A percentile compares a stretch with the other conserved stretches of the same genome.
phyloP scores from a whole-genome alignment of 2,113 vertebrate genomes.

The Trogon melanurus region DNA sequence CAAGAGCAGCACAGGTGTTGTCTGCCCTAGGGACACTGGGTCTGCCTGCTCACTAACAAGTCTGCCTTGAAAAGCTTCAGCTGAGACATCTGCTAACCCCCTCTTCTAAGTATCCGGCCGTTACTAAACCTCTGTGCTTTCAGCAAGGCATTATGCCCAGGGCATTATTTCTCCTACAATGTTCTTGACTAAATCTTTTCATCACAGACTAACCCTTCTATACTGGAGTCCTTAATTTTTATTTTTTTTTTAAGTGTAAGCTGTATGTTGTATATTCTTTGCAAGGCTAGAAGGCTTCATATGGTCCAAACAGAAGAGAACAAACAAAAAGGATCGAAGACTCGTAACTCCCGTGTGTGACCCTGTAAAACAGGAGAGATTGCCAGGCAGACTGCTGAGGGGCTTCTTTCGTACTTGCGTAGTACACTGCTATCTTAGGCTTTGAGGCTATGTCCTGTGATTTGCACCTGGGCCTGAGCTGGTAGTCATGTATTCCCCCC shows the following conservation, averaged over 20 bases:
- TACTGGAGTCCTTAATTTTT: not conserved
- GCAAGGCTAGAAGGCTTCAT: not conserved
- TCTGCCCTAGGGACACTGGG: not conserved
- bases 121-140: not conserved
- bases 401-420: not conserved
- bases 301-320: not conserved
- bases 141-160: not conserved
- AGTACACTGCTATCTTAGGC: not conserved
- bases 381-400: not conserved
- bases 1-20: not conserved
- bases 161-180: not conserved
- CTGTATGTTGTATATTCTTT: not conserved
- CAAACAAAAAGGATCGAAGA: not conserved
- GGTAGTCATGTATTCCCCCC: not conserved
- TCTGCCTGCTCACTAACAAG: not conserved
- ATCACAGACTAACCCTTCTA: not conserved
- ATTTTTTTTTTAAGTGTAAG: not conserved
- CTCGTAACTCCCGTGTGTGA: not conserved
- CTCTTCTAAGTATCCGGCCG: not conserved
- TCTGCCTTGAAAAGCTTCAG: not conserved
- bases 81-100: not conserved
- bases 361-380: not conserved
- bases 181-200: not conserved
- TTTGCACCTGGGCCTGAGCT: not conserved
- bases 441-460: not conserved